Percentiles rank a stretch among this genome's conserved stretches.
These are phyloP conservation scores for Vollenhovia emeryi DNA, from an alignment of 1,140 invertebrate species.

Conservation along the genomic window DNA sequence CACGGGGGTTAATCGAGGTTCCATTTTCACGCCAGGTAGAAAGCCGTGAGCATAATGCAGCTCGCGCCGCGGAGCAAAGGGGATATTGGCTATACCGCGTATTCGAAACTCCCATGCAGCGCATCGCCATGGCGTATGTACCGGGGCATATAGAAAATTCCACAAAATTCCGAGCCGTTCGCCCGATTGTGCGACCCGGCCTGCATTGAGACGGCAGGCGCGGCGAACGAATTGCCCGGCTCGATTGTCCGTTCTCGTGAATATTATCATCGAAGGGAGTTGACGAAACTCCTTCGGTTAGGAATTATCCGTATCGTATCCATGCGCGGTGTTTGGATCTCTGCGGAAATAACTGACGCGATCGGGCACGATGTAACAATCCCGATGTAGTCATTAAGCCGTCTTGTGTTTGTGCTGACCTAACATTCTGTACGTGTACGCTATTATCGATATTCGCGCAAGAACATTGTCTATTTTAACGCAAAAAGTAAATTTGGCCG, in stretches of 20 bases:
- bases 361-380: background rate
- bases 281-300: background rate
- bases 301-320: background rate
- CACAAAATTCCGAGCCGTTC: conserved; percentile 36
- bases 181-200: background rate
- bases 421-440: background rate
- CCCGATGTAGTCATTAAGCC: background rate
- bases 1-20: conserved; percentile 23
- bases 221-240: background rate
- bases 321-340: background rate
- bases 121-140: background rate
- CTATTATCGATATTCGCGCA: background rate
- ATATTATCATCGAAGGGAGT: background rate
- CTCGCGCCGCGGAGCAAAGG: background rate
- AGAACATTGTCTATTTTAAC: background rate
- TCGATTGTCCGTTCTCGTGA: background rate
- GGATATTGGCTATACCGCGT: background rate
- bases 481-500: background rate
- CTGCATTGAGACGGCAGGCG: background rate
- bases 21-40: conserved; percentile 6
- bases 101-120: conserved; percentile 3
- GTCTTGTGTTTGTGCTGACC: background rate
- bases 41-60: conserved; percentile 34
- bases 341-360: background rate
- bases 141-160: conserved; percentile 26